Conservation (phyloP, 2,888 invertebrate genomes). For the Agrochola macilenta region DNA sequence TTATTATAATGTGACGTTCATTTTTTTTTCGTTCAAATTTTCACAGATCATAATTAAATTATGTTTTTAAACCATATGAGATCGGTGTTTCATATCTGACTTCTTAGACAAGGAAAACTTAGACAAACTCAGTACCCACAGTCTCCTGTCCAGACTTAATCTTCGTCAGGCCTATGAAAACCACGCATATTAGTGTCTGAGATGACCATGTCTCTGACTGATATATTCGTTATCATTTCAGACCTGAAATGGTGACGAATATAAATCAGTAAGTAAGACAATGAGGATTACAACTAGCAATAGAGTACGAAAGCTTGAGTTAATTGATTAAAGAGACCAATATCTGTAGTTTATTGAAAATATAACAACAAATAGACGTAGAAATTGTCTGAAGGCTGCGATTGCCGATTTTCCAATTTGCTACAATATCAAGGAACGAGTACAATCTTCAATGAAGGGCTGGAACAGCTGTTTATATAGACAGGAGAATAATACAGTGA, state of each 20-base stretch:
- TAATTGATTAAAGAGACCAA: not conserved
- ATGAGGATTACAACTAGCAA: not conserved
- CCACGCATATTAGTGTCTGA: not conserved
- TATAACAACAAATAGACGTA: slow-evolving; percentile 22
- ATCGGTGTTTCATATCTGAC: not conserved
- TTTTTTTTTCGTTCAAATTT: too few relatives aligned
- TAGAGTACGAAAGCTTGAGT: not conserved
- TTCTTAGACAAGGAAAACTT: not conserved
- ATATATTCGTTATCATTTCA: too few relatives aligned
- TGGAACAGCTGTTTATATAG: slow-evolving; percentile 33
- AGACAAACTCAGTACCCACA: not conserved
- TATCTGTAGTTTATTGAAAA: not conserved
- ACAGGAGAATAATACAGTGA: slow-evolving; percentile 26
- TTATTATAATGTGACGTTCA: not conserved
- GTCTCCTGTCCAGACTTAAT: not conserved
- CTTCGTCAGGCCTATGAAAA: too few relatives aligned
- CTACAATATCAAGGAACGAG: slow-evolving; percentile 43
- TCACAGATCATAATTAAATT: too few relatives aligned
- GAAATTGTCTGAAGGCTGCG: slow-evolving; percentile 25
- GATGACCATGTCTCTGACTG: too few relatives aligned
- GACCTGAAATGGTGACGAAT: not conserved
- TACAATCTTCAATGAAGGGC: slow-evolving; percentile 28
- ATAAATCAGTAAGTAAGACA: not conserved
- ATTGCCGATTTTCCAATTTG: slow-evolving; percentile 52
- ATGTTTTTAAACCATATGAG: too few relatives aligned